A percentile compares a stretch with the other conserved stretches of the same genome.
Conservation (phyloP, 2,888 invertebrate genomes). For the Endomychus coccineus region DNA sequence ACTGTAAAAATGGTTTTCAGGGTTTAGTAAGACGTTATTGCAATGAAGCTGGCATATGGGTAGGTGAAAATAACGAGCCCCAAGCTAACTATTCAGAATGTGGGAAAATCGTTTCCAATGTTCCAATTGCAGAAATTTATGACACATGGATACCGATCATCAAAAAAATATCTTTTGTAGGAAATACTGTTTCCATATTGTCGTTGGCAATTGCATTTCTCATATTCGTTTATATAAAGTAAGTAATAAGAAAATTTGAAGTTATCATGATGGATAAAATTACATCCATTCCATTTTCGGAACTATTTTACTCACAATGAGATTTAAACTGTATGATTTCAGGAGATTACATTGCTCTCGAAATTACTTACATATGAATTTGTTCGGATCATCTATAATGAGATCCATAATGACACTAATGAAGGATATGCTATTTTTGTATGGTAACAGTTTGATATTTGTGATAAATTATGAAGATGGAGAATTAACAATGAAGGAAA, state of each 20-base stretch:
- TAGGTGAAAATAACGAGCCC: conserved; percentile 31
- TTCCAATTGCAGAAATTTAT: conserved; percentile 22
- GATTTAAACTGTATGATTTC: conserved; percentile 21
- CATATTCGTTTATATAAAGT: conserved; percentile 50
- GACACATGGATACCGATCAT: conserved; percentile 48
- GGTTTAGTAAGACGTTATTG: conserved; percentile 45
- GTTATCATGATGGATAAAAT: not conserved
- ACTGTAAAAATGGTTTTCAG: conserved; percentile 36
- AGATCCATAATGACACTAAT: conserved; percentile 52
- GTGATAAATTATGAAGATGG: conserved; percentile 40
- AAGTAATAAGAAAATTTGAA: conserved; percentile 16
- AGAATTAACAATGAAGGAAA: conserved; percentile 38
- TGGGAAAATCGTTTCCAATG: conserved; percentile 21
- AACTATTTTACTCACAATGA: not conserved
- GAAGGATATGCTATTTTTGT: conserved; percentile 50
- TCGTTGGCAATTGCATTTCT: conserved; percentile 47
- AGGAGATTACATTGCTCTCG: conserved; percentile 59
- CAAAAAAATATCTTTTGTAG: conserved; percentile 47
- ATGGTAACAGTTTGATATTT: conserved; percentile 44
- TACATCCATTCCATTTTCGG: conserved; percentile 2
- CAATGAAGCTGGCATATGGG: conserved; percentile 46
- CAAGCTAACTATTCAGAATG: conserved; percentile 50
- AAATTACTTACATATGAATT: conserved; percentile 58
- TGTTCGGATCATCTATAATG: conserved; percentile 59
- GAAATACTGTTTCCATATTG: conserved; percentile 49